A percentile compares a stretch with the other conserved stretches of the same genome.
Conservation (phyloP, 2,888 invertebrate species). For the Dicyrtomina minuta region DNA sequence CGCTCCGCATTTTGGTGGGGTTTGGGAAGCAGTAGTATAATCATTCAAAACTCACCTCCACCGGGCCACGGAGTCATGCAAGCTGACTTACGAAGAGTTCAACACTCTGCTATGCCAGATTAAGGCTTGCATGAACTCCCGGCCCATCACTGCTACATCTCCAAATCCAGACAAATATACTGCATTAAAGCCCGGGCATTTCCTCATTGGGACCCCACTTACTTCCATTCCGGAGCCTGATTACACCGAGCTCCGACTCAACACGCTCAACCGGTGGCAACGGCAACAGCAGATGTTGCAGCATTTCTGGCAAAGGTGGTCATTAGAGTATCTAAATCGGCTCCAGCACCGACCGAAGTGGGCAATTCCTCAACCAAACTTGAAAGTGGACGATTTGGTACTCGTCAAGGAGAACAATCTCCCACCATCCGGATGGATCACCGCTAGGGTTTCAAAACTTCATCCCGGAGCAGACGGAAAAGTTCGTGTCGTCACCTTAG, state of each 20-base stretch:
- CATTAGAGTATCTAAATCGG: conserved; percentile 51
- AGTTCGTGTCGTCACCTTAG: background rate
- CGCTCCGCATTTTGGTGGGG: conserved; percentile 33
- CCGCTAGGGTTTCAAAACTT: conserved; percentile 49
- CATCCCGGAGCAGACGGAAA: conserved; percentile 39
- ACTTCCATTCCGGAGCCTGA: conserved; percentile 52
- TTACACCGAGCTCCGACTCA: conserved; percentile 39
- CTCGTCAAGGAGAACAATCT: conserved; percentile 53
- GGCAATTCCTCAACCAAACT: conserved; percentile 25
- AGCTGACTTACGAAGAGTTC: conserved; percentile 23
- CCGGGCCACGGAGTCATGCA: background rate
- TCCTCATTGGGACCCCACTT: conserved; percentile 54
- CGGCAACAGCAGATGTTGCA: conserved; percentile 52
- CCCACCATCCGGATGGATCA: conserved; percentile 53
- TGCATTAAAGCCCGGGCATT: conserved; percentile 54
- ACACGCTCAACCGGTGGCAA: conserved; percentile 51
- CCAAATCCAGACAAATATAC: conserved; percentile 49
- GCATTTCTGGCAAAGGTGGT: conserved; percentile 50
- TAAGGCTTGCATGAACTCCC: conserved; percentile 54
- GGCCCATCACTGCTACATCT: conserved; percentile 52
- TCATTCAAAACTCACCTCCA: conserved; percentile 41
- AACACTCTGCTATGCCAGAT: conserved; percentile 42
- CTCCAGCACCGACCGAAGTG: conserved; percentile 54
- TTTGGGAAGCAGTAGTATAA: conserved; percentile 44
- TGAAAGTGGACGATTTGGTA: conserved; percentile 53